Evolutionary conservation across 2,888 invertebrate species (phyloP).

Genomic region (Rhimphoctona megacephalus): DNA sequence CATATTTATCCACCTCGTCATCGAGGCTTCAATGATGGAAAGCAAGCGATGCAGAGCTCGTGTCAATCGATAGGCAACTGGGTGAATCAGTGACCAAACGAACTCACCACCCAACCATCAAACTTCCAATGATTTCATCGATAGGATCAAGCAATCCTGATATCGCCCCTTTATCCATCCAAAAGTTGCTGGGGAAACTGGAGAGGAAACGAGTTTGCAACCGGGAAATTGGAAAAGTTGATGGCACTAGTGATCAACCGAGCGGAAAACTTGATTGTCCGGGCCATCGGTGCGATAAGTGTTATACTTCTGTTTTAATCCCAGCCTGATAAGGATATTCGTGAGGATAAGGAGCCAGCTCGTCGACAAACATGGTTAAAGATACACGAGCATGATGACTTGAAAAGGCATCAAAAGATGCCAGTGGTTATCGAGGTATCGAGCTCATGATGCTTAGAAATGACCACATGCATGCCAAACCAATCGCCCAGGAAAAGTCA

Average conservation of each 20-base stretch:
- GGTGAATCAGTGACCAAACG: constrained; percentile 23
- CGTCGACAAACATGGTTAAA: neutral
- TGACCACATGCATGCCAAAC: constrained; percentile 78
- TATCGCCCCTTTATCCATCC: constrained; percentile 4
- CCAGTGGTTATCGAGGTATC: constrained; percentile 5
- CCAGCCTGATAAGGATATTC: constrained; percentile 13
- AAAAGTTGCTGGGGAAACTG: neutral
- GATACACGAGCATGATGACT: neutral
- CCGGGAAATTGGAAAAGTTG: constrained; percentile 13
- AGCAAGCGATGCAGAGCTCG: constrained; percentile 10
- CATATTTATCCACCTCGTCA: constrained; percentile 35
- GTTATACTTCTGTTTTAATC: constrained; percentile 27
- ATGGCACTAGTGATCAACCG: constrained; percentile 7
- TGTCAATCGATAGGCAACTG: constrained; percentile 23
- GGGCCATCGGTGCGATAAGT: neutral
- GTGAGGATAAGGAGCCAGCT: neutral
- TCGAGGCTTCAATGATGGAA: constrained; percentile 38
- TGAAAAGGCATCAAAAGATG: neutral
- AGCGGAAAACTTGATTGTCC: constrained; percentile 21
- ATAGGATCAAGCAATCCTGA: neutral
- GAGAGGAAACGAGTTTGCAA: constrained; percentile 12
- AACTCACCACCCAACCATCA: neutral
- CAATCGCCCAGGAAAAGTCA: constrained; percentile 70
- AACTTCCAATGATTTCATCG: neutral
- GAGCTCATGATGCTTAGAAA: constrained; percentile 77